These are phyloP conservation scores for Acridotheres tristis DNA, from an alignment of 2,797 vertebrate genomes.

Conservation along the genomic window DNA sequence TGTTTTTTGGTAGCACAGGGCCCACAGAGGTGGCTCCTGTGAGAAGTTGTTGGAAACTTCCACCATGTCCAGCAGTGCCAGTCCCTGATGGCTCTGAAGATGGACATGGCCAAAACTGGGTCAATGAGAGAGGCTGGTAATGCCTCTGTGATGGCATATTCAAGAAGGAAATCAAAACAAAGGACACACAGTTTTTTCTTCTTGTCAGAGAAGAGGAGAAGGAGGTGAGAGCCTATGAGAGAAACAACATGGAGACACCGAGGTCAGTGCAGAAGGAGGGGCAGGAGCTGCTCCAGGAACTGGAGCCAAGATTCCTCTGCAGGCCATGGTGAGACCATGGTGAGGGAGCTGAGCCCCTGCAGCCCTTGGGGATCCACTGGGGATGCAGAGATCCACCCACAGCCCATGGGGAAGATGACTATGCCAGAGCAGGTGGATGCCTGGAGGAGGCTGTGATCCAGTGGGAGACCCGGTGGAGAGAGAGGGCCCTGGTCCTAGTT, in stretches of 20 bases:
- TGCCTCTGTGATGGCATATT: neutral
- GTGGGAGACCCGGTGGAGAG: neutral
- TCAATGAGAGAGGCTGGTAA: neutral
- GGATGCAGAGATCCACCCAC: no score
- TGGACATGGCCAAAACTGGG: neutral
- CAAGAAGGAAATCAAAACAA: neutral
- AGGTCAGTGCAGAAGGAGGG: neutral
- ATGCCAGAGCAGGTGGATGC: accelerated
- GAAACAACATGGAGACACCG: neutral
- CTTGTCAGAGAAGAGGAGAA: neutral
- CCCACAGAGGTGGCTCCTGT: neutral
- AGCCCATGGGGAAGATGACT: neutral
- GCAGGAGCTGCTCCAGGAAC: accelerated
- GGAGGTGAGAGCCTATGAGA: neutral
- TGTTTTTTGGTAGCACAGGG: accelerated
- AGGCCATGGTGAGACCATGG: accelerated
- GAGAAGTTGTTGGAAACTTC: neutral
- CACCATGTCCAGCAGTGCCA: no score
- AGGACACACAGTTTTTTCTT: neutral
- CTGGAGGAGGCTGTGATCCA: neutral
- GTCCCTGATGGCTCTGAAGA: neutral
- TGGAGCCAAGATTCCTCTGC: accelerated
- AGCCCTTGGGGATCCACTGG: no score
- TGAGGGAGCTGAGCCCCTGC: neutral
- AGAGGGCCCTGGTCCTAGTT: neutral